These are phyloP conservation scores for Caretta caretta DNA, from an alignment of 2,113 vertebrate genomes.

Conservation along the genomic window DNA sequence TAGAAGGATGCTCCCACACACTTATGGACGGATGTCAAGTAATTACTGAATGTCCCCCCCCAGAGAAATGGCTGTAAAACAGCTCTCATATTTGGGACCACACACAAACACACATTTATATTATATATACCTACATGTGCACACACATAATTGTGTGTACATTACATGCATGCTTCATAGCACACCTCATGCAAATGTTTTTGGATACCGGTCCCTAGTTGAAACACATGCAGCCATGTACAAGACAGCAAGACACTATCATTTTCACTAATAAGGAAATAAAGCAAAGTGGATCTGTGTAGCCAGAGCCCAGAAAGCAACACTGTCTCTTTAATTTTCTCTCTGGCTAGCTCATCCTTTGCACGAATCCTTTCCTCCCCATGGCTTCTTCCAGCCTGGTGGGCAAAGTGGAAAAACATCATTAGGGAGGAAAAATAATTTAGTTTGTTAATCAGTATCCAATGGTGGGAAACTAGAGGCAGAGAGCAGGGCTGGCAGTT, in stretches of 20 bases:
- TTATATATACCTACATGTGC: not conserved
- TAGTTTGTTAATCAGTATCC: conserved; percentile 78
- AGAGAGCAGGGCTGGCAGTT: conserved; percentile 71
- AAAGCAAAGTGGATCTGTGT: conserved; percentile 28
- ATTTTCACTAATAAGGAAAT: conserved; percentile 63
- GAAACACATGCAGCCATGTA: conserved; percentile 44
- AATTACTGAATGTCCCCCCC: conserved; percentile 52
- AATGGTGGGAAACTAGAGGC: conserved; percentile 77
- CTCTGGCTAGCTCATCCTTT: conserved; percentile 69
- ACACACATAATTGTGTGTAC: conserved; percentile 1
- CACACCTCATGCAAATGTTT: conserved; percentile 24
- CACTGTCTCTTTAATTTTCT: conserved; percentile 74
- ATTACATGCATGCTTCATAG: conserved; percentile 56
- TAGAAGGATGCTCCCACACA: conserved; percentile 54
- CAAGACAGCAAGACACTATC: conserved; percentile 56
- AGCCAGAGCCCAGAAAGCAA: conserved; percentile 64
- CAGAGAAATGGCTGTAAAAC: not conserved
- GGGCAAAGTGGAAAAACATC: conserved; percentile 77
- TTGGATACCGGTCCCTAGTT: not conserved
- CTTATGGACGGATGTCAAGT: conserved; percentile 21
- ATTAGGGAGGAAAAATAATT: conserved; percentile 79
- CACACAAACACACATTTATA: not conserved
- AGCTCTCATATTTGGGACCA: conserved; percentile 28
- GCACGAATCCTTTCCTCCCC: conserved; percentile 67
- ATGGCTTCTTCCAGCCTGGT: conserved; percentile 74